Percentiles rank a stretch among this genome's conserved stretches.
Conservation (phyloP, 2,797 vertebrate species). For the Epinephelus malabaricus region DNA sequence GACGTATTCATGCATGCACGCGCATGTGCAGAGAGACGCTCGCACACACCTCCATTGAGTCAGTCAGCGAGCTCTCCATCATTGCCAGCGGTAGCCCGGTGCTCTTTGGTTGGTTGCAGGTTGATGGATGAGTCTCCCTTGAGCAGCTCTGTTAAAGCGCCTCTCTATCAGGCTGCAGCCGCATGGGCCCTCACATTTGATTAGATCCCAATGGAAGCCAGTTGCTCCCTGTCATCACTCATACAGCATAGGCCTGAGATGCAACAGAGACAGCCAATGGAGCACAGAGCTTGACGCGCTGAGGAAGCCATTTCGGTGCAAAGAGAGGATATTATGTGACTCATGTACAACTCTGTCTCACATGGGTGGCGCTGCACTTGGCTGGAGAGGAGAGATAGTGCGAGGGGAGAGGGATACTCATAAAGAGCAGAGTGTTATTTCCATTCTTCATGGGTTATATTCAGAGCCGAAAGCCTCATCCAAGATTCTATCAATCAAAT, state of each 20-base stretch:
- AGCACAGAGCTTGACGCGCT: conserved; percentile 62
- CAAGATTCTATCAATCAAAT: conserved; percentile 73
- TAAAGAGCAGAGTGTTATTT: conserved; percentile 53
- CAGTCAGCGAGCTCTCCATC: conserved; percentile 79
- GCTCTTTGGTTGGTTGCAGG: conserved; percentile 81
- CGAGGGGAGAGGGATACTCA: conserved; percentile 33
- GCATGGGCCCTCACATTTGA: conserved; percentile 84
- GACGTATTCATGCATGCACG: conserved; percentile 8
- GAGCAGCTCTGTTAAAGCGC: conserved; percentile 83
- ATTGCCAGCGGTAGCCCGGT: conserved; percentile 74
- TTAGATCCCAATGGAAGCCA: conserved; percentile 85
- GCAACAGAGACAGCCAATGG: conserved; percentile 67
- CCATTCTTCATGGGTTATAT: conserved; percentile 53
- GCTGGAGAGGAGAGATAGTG: conserved; percentile 57
- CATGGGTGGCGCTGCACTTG: conserved; percentile 65
- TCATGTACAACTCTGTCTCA: conserved; percentile 71
- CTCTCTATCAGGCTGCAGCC: conserved; percentile 81
- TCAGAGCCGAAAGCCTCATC: conserved; percentile 52
- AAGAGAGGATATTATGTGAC: conserved; percentile 75
- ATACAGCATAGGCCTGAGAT: conserved; percentile 67
- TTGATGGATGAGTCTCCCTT: conserved; percentile 85
- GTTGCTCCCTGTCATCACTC: conserved; percentile 82
- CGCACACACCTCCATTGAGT: conserved; percentile 63
- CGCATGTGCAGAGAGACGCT: conserved; percentile 53
- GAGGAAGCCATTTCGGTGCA: conserved; percentile 75